Conservation (phyloP, 2,113 vertebrate genomes). For the Neopipo cinnamomea region DNA sequence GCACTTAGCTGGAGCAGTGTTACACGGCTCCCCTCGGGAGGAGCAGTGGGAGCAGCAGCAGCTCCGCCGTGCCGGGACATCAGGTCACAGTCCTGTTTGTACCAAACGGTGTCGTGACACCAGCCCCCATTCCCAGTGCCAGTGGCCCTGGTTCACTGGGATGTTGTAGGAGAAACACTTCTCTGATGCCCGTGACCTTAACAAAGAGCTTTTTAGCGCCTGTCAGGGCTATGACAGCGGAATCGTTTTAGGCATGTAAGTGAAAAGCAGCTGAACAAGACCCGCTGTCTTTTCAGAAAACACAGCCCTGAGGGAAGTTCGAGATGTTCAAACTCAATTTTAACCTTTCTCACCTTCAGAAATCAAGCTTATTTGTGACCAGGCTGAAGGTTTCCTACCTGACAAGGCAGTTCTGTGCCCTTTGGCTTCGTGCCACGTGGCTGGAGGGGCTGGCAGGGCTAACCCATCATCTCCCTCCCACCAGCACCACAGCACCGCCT, state of each 20-base stretch:
- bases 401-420: not conserved
- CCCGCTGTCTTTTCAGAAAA: not conserved
- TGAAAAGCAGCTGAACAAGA: not conserved
- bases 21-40: fast-evolving
- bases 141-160: not conserved
- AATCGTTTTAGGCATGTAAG: not conserved
- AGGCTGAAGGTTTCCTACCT: not conserved
- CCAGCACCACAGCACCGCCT: not conserved
- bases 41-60: fast-evolving
- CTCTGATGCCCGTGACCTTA: not conserved
- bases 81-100: not conserved
- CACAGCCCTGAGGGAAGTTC: not conserved
- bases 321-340: not conserved
- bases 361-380: not conserved
- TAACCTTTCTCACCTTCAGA: not conserved
- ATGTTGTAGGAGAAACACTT: not conserved
- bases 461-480: not conserved
- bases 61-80: fast-evolving
- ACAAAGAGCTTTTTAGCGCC: not conserved
- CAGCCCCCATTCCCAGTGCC: not conserved
- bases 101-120: not conserved
- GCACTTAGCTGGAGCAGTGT: not conserved
- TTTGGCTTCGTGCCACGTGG: not conserved
- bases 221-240: not conserved
- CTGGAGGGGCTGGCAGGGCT: not conserved